Conservation (phyloP, 2,888 invertebrate genomes). For the Pelosia muscerda region DNA sequence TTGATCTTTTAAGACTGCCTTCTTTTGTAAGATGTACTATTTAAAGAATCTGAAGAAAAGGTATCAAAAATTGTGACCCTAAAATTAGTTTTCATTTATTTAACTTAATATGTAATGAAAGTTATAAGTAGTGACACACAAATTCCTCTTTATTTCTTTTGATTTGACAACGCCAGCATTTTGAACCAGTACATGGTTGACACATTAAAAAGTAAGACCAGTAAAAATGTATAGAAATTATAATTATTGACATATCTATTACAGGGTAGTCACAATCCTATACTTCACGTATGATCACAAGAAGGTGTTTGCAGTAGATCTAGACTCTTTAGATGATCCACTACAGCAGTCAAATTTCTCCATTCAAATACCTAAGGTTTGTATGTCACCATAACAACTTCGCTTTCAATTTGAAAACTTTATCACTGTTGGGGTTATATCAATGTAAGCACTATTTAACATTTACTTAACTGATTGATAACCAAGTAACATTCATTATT, state of each 20-base stretch:
- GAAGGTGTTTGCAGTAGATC: conserved; percentile 74
- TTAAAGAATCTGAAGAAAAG: not conserved
- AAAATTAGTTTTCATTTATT: not conserved
- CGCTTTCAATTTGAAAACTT: not conserved
- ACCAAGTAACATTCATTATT: no score
- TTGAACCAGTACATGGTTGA: not conserved
- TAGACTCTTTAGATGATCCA: conserved; percentile 81
- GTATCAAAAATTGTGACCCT: not conserved
- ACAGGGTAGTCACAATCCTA: conserved; percentile 74
- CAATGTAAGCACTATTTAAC: not conserved
- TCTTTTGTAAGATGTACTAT: not conserved
- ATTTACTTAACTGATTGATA: not conserved
- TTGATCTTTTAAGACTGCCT: conserved; percentile 10
- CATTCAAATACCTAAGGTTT: conserved; percentile 76
- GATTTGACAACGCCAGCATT: not conserved
- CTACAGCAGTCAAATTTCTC: conserved; percentile 79
- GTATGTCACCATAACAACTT: conserved; percentile 9
- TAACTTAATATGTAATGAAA: no score
- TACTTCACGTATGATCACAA: conserved; percentile 77
- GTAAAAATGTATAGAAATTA: not conserved
- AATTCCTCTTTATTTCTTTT: not conserved
- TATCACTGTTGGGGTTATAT: no score
- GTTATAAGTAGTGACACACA: not conserved
- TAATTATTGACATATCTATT: conserved; percentile 37
- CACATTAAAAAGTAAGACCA: not conserved